phyloP scores from a whole-genome alignment of 37 sponge, comb jelly and placozoan species.

The Aplysina aerophoba region DNA sequence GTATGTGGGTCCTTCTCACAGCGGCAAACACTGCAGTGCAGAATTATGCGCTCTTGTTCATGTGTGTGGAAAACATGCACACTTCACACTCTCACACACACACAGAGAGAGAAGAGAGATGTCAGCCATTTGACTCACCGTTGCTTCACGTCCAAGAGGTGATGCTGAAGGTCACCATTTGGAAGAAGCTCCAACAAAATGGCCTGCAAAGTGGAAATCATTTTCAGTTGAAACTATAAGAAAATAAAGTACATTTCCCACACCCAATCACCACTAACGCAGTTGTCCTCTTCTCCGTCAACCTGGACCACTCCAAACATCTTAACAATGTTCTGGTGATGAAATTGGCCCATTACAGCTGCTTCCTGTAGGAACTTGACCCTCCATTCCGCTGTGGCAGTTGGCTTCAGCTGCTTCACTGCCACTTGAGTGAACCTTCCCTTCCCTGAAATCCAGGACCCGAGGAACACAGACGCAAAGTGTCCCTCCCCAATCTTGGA shows the following conservation, averaged over 20 bases:
- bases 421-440: constrained; percentile 49
- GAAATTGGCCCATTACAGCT: constrained; percentile 80
- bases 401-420: constrained; percentile 54
- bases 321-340: constrained; percentile 67
- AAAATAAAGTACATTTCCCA: neutral
- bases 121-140: constrained; percentile 11
- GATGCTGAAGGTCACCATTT: constrained; percentile 41
- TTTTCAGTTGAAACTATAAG: neutral
- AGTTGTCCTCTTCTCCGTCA: constrained; percentile 53
- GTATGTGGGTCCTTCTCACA: neutral
- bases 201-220: constrained; percentile 33
- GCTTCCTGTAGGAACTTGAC: constrained; percentile 82
- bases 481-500: constrained; percentile 65
- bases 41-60: no score
- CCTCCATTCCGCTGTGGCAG: constrained; percentile 20
- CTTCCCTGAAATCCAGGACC: constrained; percentile 40
- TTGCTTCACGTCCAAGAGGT: constrained; percentile 17
- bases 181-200: constrained; percentile 74
- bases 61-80: no score
- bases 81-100: no score
- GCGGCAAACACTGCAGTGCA: neutral
- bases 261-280: neutral
- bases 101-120: neutral
- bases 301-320: constrained; percentile 71
- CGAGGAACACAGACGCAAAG: constrained; percentile 73